A percentile compares a stretch with the other conserved stretches of the same genome.
Evolutionary conservation across 2,113 vertebrate species (phyloP).

Genomic region (Salvator merianae): DNA sequence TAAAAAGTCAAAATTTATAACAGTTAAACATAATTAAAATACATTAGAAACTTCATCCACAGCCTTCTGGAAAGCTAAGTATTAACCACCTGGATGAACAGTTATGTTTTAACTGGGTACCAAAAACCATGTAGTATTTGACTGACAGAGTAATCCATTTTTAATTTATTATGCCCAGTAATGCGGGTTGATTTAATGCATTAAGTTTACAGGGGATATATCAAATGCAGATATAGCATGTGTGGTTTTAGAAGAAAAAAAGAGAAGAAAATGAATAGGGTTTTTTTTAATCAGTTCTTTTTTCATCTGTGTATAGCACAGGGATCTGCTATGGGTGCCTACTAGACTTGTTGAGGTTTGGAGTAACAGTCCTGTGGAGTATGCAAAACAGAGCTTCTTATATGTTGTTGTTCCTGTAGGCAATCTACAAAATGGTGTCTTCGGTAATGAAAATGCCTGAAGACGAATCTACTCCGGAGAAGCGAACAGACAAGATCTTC

Average conservation of each 20-base stretch:
- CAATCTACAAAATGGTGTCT: slow-evolving; percentile 87
- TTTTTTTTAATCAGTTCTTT: too few species aligned
- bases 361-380: neutral
- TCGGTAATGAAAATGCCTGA: slow-evolving; percentile 88
- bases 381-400: neutral
- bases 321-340: neutral
- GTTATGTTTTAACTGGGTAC: too few species aligned
- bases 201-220: neutral
- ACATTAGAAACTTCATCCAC: too few species aligned
- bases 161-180: neutral
- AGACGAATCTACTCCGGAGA: slow-evolving; percentile 86
- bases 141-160: too few species aligned
- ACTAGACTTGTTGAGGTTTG: neutral
- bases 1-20: too few species aligned
- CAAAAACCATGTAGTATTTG: too few species aligned
- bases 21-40: too few species aligned
- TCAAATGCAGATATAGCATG: neutral
- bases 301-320: too few species aligned
- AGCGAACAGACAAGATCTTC: slow-evolving; percentile 89
- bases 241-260: neutral
- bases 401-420: slow-evolving; percentile 58
- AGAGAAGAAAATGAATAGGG: too few species aligned
- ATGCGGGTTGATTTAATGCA: neutral
- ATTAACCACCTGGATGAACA: too few species aligned
- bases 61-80: too few species aligned